Conservation (phyloP, 2,113 vertebrate genomes). For the Anolis carolinensis region DNA sequence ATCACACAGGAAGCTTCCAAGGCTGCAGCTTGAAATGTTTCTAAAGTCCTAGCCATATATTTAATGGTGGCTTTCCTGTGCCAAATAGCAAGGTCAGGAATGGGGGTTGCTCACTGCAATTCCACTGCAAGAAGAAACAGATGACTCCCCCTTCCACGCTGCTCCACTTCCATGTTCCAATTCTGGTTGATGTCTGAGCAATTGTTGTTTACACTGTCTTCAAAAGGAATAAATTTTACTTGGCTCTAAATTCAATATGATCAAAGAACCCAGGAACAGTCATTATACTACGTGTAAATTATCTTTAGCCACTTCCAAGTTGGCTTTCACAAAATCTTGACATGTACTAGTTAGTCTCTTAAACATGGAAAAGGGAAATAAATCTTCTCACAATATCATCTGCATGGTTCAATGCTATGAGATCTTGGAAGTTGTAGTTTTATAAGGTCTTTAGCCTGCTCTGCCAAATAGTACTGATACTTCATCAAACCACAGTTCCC, state of each 20-base stretch:
- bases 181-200: background rate
- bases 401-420: too few relatives aligned
- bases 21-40: background rate
- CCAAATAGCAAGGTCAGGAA: background rate
- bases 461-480: too few relatives aligned
- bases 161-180: background rate
- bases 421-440: too few relatives aligned
- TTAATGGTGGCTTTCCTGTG: background rate
- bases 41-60: background rate
- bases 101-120: too few relatives aligned
- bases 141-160: background rate
- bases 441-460: too few relatives aligned
- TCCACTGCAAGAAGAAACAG: background rate
- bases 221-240: background rate
- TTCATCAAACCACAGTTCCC: too few relatives aligned
- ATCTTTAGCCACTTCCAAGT: background rate
- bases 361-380: too few relatives aligned
- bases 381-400: too few relatives aligned
- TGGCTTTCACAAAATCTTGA: background rate
- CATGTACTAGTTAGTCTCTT: too few relatives aligned
- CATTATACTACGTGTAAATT: background rate
- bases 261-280: background rate
- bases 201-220: background rate
- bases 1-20: background rate
- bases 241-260: background rate